Conservation (phyloP, 2,113 vertebrate genomes). For the Archocentrus centrarchus region DNA sequence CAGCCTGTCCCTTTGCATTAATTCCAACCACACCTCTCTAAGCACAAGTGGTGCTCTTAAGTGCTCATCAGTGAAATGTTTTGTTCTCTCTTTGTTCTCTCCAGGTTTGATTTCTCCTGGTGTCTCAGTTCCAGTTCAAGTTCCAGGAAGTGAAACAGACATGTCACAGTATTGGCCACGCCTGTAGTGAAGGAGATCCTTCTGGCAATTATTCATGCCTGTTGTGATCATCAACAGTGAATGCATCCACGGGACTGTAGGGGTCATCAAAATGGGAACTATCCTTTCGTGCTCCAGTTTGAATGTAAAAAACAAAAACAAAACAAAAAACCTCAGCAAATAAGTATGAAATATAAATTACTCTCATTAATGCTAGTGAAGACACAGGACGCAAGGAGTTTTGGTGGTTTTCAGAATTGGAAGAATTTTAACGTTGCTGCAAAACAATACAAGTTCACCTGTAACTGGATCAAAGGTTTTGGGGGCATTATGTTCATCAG, state of each 20-base stretch:
- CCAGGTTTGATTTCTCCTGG: conserved; percentile 98
- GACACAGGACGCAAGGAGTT: not conserved
- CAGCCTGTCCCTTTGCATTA: not conserved
- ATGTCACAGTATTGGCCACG: conserved; percentile 99
- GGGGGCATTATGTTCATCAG: not conserved
- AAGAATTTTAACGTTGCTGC: conserved; percentile 4
- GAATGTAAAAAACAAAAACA: conserved; percentile 32
- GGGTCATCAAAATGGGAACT: not conserved
- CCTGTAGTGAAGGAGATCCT: conserved; percentile 88
- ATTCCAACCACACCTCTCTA: not conserved
- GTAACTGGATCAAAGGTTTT: conserved; percentile 5
- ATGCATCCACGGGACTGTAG: conserved; percentile 63
- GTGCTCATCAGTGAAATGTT: not conserved
- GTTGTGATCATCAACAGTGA: not conserved
- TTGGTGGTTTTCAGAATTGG: not conserved
- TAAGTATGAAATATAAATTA: conserved; percentile 10
- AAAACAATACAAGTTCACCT: not conserved
- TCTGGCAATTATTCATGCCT: not conserved
- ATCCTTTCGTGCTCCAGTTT: conserved; percentile 4
- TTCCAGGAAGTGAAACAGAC: conserved; percentile 97
- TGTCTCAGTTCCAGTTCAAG: conserved; percentile 99
- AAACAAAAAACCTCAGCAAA: conserved; percentile 19
- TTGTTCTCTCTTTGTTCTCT: conserved; percentile 28
- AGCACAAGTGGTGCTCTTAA: not conserved
- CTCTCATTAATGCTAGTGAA: conserved; percentile 41